A percentile compares a stretch with the other conserved stretches of the same genome.
Evolutionary conservation across 2,113 vertebrate species (phyloP).

Genomic region (Melanocharis versteri): DNA sequence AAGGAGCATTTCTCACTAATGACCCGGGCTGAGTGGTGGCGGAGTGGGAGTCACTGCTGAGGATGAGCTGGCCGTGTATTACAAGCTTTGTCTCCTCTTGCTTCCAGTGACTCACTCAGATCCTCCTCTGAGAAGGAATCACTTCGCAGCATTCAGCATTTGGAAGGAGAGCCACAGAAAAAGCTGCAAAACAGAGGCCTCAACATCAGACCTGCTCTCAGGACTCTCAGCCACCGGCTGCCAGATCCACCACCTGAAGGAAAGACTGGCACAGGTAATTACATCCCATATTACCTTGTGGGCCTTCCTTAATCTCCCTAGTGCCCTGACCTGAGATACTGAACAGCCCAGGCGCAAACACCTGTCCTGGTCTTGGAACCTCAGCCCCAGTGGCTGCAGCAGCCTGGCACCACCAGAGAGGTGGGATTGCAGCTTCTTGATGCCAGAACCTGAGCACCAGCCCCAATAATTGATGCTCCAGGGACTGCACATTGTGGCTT

Average conservation of each 20-base stretch:
- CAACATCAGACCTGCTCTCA: neutral
- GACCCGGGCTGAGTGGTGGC: neutral
- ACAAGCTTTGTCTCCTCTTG: conserved; percentile 15
- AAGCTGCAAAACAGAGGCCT: neutral
- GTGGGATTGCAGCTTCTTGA: neutral
- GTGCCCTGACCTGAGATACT: rapidly evolving
- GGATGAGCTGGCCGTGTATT: neutral
- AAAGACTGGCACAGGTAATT: conserved; percentile 37
- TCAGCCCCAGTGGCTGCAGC: neutral
- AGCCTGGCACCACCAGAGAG: neutral
- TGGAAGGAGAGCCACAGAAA: conserved; percentile 15
- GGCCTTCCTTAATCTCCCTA: neutral
- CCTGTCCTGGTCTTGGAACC: neutral
- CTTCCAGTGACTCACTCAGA: conserved; percentile 65
- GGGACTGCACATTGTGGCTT: neutral
- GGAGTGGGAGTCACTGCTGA: conserved; percentile 39
- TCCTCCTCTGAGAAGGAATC: conserved; percentile 41
- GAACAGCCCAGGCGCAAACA: neutral
- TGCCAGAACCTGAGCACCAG: neutral
- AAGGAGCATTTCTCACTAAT: neutral
- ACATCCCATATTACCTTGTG: neutral
- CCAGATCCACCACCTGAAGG: neutral
- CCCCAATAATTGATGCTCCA: neutral
- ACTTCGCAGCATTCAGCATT: neutral
- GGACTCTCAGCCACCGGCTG: neutral